Evolutionary conservation across 2,797 vertebrate species (phyloP), one percentile per base, ranked within the genome.

Genomic region (Acanthis flammea): DNA sequence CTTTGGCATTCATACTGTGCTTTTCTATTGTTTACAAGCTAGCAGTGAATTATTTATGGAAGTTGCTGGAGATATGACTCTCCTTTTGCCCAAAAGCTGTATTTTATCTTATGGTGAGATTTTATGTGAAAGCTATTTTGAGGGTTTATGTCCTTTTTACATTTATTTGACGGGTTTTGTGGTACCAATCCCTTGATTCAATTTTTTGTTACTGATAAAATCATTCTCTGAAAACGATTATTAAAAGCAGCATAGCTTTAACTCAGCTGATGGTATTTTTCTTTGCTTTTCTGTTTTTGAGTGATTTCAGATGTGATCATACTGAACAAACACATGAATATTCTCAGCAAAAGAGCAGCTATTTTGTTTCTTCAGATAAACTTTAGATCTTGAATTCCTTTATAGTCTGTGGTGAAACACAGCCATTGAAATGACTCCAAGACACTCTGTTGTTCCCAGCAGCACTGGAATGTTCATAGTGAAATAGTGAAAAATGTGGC

Each of bases 1-100:
- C 88, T 96, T 96, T 97, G 96, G 95, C 96, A 97, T 97, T 97
- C 98, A 97, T 95, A 97, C 97, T 97, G 97, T 96, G 96, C 93
- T 96, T 48, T 77, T 97, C 90, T 96, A 94, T 97, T 98, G 97
- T 98, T 98, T 98, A 98, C 96, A 98, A 97, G 95, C 95, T 96
- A 95, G 89, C 92, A 93, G 95, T 98, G 97, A 98, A 97, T 98
- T 97, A 97, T 98, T 97, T 97, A 98, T 97, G 94, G 96, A 97
- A 97, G 95, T 97, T 97, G 65, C 94, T 71, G 28, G 74, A 96
- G 94, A 97, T 93, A 85, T 8, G 57, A 87, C 63, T 97, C 83
- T 68, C 72, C 88, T 94, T 95, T 94, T 94, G 88, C 86, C 84
- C 90, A 35, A 96, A 96, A 97, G 84, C 91, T 96, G 67, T 95